Percentiles rank a stretch among this genome's conserved stretches.
Evolutionary conservation across 2,888 invertebrate genomes (phyloP).

Genomic region (Acronicta alni): DNA sequence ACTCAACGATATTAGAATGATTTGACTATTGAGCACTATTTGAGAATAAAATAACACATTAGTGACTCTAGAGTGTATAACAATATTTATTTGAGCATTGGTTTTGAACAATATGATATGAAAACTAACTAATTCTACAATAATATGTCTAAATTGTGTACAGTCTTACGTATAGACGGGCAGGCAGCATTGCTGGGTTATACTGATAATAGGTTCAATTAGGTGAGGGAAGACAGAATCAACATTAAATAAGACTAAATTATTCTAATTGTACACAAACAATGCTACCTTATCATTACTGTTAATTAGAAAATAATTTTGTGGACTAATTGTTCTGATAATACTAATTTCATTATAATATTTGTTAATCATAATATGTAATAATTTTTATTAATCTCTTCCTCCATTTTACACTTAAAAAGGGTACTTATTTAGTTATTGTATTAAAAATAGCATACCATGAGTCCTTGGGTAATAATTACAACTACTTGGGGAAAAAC

Average conservation of each 20-base stretch:
- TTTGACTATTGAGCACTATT: neutral
- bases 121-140: conserved; percentile 46
- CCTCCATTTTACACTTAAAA: neutral
- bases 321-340: neutral
- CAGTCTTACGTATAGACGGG: conserved; percentile 45
- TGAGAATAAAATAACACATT: neutral
- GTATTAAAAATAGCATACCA: conserved; percentile 7
- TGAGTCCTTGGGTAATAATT: conserved; percentile 5
- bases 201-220: conserved; percentile 25
- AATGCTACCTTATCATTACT: neutral
- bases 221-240: conserved; percentile 4
- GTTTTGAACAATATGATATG: conserved; percentile 40
- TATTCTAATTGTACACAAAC: conserved; percentile 14
- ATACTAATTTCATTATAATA: neutral
- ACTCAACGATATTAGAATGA: too few species aligned
- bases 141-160: conserved; percentile 47
- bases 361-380: neutral
- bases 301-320: neutral
- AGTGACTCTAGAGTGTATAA: conserved; percentile 10
- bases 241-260: conserved; percentile 13
- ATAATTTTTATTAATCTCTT: neutral
- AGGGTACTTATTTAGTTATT: neutral
- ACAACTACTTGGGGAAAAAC: conserved; percentile 5
- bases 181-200: conserved; percentile 27
- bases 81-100: conserved; percentile 63